phyloP scores from a whole-genome alignment of 2,797 vertebrate genomes.

The Pogonophryne albipinna region DNA sequence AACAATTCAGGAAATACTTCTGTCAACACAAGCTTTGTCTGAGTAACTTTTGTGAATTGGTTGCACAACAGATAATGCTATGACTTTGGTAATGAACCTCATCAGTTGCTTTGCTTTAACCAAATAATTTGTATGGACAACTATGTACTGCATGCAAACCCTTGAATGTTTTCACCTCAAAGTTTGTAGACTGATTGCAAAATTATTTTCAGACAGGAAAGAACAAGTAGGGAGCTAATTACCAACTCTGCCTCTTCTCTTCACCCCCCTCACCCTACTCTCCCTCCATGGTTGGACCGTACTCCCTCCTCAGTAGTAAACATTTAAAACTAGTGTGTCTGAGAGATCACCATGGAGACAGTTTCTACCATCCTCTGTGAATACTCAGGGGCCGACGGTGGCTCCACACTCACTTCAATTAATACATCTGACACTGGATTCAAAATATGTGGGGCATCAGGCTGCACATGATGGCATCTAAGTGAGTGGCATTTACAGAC shows the following conservation, averaged over 20 bases:
- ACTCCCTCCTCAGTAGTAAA: constrained; percentile 69
- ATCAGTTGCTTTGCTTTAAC: neutral
- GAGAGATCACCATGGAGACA: constrained; percentile 74
- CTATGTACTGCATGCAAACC: neutral
- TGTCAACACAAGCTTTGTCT: neutral
- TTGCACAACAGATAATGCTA: constrained; percentile 3
- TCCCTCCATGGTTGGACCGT: constrained; percentile 63
- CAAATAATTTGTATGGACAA: neutral
- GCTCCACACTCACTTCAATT: constrained; percentile 32
- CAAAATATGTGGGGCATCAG: neutral
- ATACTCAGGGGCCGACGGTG: constrained; percentile 10
- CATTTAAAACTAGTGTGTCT: constrained; percentile 74
- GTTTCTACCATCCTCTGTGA: constrained; percentile 64
- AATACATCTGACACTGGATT: constrained; percentile 7
- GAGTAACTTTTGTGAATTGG: neutral
- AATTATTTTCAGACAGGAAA: constrained; percentile 57
- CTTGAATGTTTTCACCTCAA: constrained; percentile 29
- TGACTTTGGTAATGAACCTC: constrained; percentile 43
- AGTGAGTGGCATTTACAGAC: neutral
- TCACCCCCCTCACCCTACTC: constrained; percentile 22
- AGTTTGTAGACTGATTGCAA: constrained; percentile 35
- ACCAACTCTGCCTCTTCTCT: constrained; percentile 19
- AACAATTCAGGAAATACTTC: neutral
- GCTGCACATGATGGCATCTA: constrained; percentile 8
- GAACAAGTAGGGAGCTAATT: constrained; percentile 66